A percentile compares a stretch with the other conserved stretches of the same genome.
phyloP scores from a whole-genome alignment of 2,888 invertebrate genomes.

The Hoplodrina ambigua region DNA sequence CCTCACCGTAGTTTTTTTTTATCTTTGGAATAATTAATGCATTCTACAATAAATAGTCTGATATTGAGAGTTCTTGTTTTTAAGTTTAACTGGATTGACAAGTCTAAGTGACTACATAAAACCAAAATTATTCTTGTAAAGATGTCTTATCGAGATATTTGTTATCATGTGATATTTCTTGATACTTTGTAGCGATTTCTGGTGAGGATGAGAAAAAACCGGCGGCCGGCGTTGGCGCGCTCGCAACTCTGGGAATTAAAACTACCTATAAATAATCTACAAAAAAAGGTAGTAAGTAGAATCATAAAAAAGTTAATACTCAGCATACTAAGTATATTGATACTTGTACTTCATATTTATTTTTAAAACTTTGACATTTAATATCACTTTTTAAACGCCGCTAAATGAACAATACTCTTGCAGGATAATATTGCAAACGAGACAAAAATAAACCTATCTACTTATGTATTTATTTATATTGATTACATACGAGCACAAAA shows the following conservation, averaged over 20 bases:
- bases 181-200: not conserved
- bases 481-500: conserved; percentile 38
- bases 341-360: not conserved
- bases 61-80: conserved; percentile 11
- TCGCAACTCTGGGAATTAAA: not conserved
- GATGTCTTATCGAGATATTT: conserved; percentile 15
- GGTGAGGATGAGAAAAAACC: conserved; percentile 20
- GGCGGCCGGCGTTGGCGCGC: too few species aligned
- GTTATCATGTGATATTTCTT: conserved; percentile 3
- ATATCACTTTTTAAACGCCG: not conserved
- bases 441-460: conserved; percentile 28
- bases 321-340: not conserved
- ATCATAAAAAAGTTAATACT: not conserved
- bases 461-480: conserved; percentile 43
- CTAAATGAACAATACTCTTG: not conserved
- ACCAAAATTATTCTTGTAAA: not conserved
- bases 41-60: not conserved
- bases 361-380: not conserved
- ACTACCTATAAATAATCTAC: not conserved
- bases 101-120: not conserved
- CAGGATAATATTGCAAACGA: conserved; percentile 24
- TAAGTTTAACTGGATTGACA: conserved; percentile 6
- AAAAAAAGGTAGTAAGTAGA: not conserved
- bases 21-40: conserved; percentile 14
- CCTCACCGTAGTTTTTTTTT: not conserved